Evolutionary conservation across 1,140 invertebrate genomes (phyloP).

Genomic region (Temnothorax nylanderi): DNA sequence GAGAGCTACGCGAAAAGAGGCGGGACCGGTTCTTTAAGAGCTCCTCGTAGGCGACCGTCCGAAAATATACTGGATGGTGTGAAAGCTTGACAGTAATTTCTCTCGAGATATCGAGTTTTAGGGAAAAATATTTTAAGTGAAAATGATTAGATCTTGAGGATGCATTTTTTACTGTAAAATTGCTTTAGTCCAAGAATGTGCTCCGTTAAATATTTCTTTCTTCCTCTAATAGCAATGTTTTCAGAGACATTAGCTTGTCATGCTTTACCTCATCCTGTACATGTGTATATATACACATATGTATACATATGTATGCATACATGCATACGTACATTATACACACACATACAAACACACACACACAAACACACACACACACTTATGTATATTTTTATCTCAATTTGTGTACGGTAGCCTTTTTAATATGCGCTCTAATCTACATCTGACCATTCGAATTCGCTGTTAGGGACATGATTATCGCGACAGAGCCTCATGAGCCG

Average conservation of each 20-base stretch:
- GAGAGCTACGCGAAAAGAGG: conserved; percentile 70
- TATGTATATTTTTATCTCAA: conserved; percentile 26
- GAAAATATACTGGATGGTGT: background rate
- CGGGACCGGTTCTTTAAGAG: conserved; percentile 18
- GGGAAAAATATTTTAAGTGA: background rate
- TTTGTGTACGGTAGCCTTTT: conserved; percentile 29
- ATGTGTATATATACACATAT: background rate
- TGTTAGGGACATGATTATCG: conserved; percentile 16
- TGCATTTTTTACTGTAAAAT: background rate
- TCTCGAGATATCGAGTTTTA: background rate
- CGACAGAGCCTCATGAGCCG: conserved; percentile 28
- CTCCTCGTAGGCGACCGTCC: conserved; percentile 22
- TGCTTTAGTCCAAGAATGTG: background rate
- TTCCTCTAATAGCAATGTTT: background rate
- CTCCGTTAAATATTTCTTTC: background rate
- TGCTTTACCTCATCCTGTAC: background rate
- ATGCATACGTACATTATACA: too few relatives aligned
- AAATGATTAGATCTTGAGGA: background rate
- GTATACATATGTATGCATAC: background rate
- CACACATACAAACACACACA: background rate
- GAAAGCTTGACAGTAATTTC: background rate
- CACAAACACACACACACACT: background rate
- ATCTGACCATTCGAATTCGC: background rate
- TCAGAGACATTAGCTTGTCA: background rate
- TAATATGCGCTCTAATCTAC: background rate